These are phyloP conservation scores for Rhagophthalmus giganteus DNA, from an alignment of 2,888 invertebrate genomes.

Conservation along the genomic window DNA sequence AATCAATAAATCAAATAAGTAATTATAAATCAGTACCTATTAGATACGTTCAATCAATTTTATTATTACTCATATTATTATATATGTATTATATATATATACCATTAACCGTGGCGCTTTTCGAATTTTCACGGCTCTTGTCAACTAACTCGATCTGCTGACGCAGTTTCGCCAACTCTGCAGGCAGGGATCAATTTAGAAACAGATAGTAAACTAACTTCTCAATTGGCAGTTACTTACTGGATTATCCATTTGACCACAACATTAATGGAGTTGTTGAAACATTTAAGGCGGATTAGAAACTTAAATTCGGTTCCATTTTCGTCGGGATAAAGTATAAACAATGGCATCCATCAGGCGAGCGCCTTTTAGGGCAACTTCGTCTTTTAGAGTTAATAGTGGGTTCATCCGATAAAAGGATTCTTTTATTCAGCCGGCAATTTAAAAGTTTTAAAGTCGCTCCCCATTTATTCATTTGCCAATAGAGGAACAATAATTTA, in stretches of 20 bases:
- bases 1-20: too few species aligned
- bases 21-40: too few species aligned
- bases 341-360: constrained; percentile 7
- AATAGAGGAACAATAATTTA: constrained; percentile 28
- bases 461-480: constrained; percentile 27
- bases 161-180: constrained; percentile 19
- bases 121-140: constrained; percentile 10
- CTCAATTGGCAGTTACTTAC: constrained; percentile 37
- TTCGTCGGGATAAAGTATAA: constrained; percentile 18
- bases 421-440: constrained; percentile 20
- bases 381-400: constrained; percentile 17
- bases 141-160: constrained; percentile 19
- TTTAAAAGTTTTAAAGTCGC: constrained; percentile 28
- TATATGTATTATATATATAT: too few species aligned
- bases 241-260: constrained; percentile 38
- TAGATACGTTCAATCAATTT: too few species aligned
- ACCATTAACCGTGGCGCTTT: too few species aligned
- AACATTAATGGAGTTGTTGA: constrained; percentile 31
- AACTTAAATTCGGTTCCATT: constrained; percentile 15
- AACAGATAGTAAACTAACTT: constrained; percentile 29
- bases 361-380: constrained; percentile 13
- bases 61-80: too few species aligned
- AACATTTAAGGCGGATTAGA: constrained; percentile 29
- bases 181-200: constrained; percentile 12
- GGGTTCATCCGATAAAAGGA: constrained; percentile 22